Base-by-base conservation (phyloP, 2,888 invertebrate genomes). In the Diarsia rubi region DNA sequence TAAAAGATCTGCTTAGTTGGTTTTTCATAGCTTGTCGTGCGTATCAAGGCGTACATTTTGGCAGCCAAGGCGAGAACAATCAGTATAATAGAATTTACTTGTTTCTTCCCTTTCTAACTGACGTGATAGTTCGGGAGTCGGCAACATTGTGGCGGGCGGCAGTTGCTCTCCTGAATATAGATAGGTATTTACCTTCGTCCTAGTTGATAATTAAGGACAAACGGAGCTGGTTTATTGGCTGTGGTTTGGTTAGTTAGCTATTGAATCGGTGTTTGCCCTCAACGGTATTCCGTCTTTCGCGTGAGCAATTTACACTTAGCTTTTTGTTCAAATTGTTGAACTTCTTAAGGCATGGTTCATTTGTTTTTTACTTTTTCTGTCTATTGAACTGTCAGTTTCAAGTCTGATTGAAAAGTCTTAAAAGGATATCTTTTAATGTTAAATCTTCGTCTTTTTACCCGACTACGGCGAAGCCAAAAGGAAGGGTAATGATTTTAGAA, bases 21-120 rank as follows among this genome's bases (percentile, higher is more conserved):
- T 6, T 37, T 8, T 37, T 37, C 37, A 5, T 37, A 37, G 37
- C 37, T 37, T 1, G 37, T 37, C 37, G 37, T 8, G 37, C 37
- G 37, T 37, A 37, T 37, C 37, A 78, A 79, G 83, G 93, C 92
- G 89, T 90, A 91, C 88, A 91, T 94, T 95, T 94, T 95, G 96
- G 95, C 95, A 94, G 92, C 90, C 89, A 86, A 94, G 95, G 95
- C 95, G 95, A 94, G 95, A 95, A 95, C 95, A 95, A 95, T 95
- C 95, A 93, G 91, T 91, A 88, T 95, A 95, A 95, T 95, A 95
- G 94, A 95, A 95, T 95, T 90, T 91, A 92, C 89, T 93, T 90
- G 90, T 92, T 93, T 92, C 92, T 92, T 93, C 90, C 87, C 88
- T 86, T 92, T 92, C 92, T 92, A 90, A 88, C 87, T 86, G 82